phyloP scores from a whole-genome alignment of 2,797 vertebrate species.

The Dromococcyx pavoninus region DNA sequence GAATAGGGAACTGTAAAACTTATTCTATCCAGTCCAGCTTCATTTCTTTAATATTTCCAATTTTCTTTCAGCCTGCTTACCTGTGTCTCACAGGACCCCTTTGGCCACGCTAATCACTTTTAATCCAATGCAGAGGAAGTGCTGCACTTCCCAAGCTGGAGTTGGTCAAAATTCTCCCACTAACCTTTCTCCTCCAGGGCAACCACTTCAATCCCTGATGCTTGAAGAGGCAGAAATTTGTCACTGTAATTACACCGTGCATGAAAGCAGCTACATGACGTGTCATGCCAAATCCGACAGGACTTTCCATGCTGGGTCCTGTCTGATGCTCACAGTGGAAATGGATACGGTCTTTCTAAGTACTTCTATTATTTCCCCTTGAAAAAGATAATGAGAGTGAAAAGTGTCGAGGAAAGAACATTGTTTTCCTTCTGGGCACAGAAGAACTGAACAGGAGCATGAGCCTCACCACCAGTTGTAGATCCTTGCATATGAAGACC shows the following conservation, averaged over 20 bases:
- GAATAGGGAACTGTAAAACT: constrained; percentile 52
- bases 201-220: constrained; percentile 9
- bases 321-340: background rate
- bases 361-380: background rate
- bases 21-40: constrained; percentile 39
- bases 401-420: background rate
- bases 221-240: constrained; percentile 36
- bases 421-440: background rate
- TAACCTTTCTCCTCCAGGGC: background rate
- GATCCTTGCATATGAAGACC: background rate
- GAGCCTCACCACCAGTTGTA: background rate
- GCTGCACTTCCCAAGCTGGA: background rate
- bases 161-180: background rate
- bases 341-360: background rate
- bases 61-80: constrained; percentile 38
- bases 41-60: constrained; percentile 51
- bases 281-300: background rate
- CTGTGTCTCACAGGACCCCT: constrained; percentile 18
- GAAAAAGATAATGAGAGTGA: background rate
- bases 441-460: background rate
- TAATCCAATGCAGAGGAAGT: constrained; percentile 13
- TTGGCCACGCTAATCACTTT: constrained; percentile 18
- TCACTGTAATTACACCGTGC: constrained; percentile 9
- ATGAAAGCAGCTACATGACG: background rate
- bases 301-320: background rate